Conservation (phyloP, 2,888 invertebrate species). For the Caprella mutica region DNA sequence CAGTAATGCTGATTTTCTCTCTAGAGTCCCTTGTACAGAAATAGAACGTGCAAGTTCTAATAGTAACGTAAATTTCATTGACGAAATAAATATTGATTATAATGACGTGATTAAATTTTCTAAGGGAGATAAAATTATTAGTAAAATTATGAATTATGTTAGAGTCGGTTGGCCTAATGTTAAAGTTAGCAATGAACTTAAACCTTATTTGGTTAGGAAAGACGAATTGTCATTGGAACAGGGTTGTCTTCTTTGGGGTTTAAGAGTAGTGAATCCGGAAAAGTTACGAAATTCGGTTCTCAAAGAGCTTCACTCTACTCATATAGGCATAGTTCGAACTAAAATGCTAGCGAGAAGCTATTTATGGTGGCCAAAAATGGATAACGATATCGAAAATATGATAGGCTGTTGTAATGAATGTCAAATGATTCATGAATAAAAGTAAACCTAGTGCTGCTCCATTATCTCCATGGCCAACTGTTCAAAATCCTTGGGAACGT, state of each 20-base stretch:
- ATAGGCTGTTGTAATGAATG: too few species aligned
- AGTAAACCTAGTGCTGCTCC: too few species aligned
- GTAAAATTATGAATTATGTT: not conserved
- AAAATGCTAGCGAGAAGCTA: constrained; percentile 1
- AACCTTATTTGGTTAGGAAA: not conserved
- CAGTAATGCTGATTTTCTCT: not conserved
- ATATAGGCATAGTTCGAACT: not conserved
- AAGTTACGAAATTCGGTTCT: not conserved
- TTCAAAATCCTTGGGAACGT: not conserved
- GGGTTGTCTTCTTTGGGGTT: not conserved
- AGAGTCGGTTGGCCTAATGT: not conserved
- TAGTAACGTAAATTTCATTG: not conserved
- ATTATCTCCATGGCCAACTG: not conserved
- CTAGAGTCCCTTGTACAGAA: not conserved
- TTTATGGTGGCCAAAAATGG: too few species aligned
- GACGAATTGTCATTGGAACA: not conserved
- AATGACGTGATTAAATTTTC: not conserved
- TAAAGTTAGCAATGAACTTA: not conserved
- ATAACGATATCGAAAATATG: too few species aligned
- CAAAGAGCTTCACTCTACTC: not conserved
- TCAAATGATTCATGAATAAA: too few species aligned
- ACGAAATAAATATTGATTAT: not conserved
- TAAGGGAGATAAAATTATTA: not conserved
- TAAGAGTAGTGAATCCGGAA: constrained; percentile 1
- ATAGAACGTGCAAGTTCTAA: not conserved